Percentiles rank a stretch among this genome's conserved stretches.
Evolutionary conservation across 2,113 vertebrate genomes (phyloP).

Genomic region (Gopherus evgoodei): DNA sequence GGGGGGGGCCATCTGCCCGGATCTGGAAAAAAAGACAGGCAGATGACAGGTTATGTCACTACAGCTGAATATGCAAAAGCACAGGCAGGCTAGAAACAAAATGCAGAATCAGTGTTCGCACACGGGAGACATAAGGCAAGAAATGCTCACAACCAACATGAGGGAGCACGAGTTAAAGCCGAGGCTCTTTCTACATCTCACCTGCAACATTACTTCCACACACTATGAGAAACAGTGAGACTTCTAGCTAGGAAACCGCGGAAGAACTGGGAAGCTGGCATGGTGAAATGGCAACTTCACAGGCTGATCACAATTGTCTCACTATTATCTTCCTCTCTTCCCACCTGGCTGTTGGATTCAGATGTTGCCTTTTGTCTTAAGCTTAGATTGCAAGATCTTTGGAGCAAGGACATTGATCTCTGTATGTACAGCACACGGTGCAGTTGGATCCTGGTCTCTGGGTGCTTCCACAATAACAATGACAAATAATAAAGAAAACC

Average conservation of each 20-base stretch:
- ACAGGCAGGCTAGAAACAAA: not conserved
- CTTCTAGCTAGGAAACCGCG: not conserved
- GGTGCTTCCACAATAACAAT: not conserved
- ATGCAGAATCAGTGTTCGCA: not conserved
- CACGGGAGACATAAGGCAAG: not conserved
- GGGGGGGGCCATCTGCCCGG: slow-evolving; percentile 93
- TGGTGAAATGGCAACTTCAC: not conserved
- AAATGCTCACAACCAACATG: not conserved
- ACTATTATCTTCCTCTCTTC: not conserved
- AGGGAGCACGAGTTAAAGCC: not conserved
- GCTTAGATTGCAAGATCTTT: not conserved
- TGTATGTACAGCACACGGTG: not conserved
- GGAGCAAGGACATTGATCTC: not conserved
- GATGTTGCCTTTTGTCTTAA: not conserved
- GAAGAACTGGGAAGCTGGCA: accelerated
- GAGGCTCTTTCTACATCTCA: accelerated
- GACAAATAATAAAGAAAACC: not conserved
- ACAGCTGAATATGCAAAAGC: not conserved
- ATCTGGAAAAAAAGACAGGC: slow-evolving; percentile 81
- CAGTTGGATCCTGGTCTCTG: not conserved
- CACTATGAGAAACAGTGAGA: not conserved
- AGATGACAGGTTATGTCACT: not conserved
- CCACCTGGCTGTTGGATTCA: not conserved
- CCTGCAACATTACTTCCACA: accelerated
- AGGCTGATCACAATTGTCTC: not conserved